Conservation (phyloP, 2,797 vertebrate genomes). For the Lagocephalus sceleratus region DNA sequence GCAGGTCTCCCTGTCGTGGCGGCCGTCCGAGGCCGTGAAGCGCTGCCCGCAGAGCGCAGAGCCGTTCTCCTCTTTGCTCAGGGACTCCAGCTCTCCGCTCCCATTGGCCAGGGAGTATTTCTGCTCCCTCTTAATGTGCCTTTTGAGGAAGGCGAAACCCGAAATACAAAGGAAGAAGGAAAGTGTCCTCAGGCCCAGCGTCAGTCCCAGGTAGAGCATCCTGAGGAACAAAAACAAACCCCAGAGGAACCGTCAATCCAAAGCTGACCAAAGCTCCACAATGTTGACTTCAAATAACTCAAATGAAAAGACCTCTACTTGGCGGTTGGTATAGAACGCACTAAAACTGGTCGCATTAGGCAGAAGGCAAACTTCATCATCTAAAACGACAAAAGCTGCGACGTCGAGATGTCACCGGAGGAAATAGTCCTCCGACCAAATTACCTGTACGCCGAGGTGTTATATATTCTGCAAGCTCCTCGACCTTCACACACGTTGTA, state of each 20-base stretch:
- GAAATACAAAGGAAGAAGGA: slow-evolving; percentile 74
- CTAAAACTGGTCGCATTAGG: too few species aligned
- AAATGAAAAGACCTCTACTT: too few species aligned
- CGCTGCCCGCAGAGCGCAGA: slow-evolving; percentile 59
- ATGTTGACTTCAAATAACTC: too few species aligned
- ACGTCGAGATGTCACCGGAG: too few species aligned
- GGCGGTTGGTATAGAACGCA: too few species aligned
- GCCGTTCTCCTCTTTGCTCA: slow-evolving; percentile 69
- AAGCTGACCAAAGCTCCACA: not conserved
- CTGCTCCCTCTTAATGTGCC: slow-evolving; percentile 61
- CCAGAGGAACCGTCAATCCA: not conserved
- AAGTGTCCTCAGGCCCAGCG: slow-evolving; percentile 69
- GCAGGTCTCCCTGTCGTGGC: slow-evolving; percentile 69
- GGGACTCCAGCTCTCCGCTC: slow-evolving; percentile 63
- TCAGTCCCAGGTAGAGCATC: slow-evolving; percentile 73
- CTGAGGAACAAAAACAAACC: slow-evolving; percentile 37
- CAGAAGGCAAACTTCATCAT: too few species aligned
- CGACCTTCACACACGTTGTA: slow-evolving; percentile 78
- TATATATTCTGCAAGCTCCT: slow-evolving; percentile 88
- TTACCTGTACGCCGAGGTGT: slow-evolving; percentile 85
- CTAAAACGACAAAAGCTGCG: not conserved
- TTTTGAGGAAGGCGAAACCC: slow-evolving; percentile 67
- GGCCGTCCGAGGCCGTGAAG: slow-evolving; percentile 47
- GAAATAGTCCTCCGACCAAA: too few species aligned
- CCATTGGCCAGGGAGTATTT: slow-evolving; percentile 52